Base-by-base conservation (phyloP, 1,140 invertebrate genomes). In the Bombus affinis region DNA sequence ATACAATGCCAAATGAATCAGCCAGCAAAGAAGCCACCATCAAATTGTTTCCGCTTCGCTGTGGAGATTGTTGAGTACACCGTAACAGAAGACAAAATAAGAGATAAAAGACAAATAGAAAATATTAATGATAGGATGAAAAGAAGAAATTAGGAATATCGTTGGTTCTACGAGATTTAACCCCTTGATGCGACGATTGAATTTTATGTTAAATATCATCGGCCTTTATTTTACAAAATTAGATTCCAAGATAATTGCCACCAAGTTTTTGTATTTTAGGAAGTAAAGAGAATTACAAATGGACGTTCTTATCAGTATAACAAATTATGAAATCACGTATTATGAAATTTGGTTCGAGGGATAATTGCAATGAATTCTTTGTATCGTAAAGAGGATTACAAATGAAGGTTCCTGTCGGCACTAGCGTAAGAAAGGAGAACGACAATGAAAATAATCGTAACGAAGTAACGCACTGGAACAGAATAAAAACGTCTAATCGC, bases 1-100 rank as follows among this genome's bases (percentile, higher is more conserved):
- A 91, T 73, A 88, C 39, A 57, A 83, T 59, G 71, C 53, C 35
- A 65, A 35, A 74, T 70, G 77, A 84, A 86, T 83, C 79, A 68
- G 85, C 89, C 90, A 79, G 72, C 89, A 89, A 83, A 89, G 93
- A 94, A 94, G 91, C 93, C 92, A 93, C 81, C 91, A 85, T 92
- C 94, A 95, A 93, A 92, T 92, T 92, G 89, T 92, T 44, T 44
- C 74, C 76, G 39, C 53, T 35, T 37, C 37, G 35, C 68, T 42
- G 15, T 15, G 59, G 25, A 25, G 32, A 75, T 28, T 10, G 1
- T 25, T 5, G 8, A 15, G 18, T 13, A 12, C 22, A 35, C 15
- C 13, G 39, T 57, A 12, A 32, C 74, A 5, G 39, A 18, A 15
- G 35, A 42, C 1, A 39, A 70, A 70, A 28, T 15, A 47, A 47